These are phyloP conservation scores for Temnopleurus reevesii DNA, from an alignment of 53 echinoderm and acorn worm genomes.

Conservation along the genomic window DNA sequence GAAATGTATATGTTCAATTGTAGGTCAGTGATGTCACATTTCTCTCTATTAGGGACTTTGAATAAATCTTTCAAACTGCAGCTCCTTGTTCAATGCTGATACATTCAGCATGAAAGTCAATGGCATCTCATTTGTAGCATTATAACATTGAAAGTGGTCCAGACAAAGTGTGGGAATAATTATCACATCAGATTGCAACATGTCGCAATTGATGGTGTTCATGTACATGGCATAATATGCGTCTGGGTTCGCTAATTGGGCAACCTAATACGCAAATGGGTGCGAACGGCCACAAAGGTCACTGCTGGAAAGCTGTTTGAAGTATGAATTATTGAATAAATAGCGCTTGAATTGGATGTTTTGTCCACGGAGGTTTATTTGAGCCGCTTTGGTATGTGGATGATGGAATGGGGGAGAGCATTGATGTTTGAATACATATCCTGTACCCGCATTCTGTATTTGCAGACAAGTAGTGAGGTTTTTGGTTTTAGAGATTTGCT, in stretches of 20 bases:
- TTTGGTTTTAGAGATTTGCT: too few species aligned
- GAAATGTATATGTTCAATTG: background rate
- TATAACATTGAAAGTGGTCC: background rate
- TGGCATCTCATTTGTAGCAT: background rate
- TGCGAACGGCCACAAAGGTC: slow-evolving; percentile 16
- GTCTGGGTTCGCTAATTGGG: background rate
- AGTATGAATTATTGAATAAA: slow-evolving; percentile 42
- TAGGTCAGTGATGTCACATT: too few species aligned
- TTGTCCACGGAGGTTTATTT: background rate
- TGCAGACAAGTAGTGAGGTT: too few species aligned
- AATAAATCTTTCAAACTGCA: too few species aligned
- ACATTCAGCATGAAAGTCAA: too few species aligned
- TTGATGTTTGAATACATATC: background rate
- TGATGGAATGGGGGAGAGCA: background rate
- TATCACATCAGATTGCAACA: background rate
- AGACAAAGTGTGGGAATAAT: background rate
- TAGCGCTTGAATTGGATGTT: background rate
- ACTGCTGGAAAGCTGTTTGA: slow-evolving; percentile 15
- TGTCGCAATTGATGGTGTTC: background rate
- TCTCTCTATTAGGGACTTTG: too few species aligned
- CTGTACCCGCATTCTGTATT: too few species aligned
- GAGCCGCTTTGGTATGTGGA: background rate
- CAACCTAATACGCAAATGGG: slow-evolving; percentile 14
- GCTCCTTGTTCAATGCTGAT: too few species aligned
- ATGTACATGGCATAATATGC: too few species aligned